Base-by-base conservation (phyloP, 2,113 vertebrate species). In the Myodes glareolus region DNA sequence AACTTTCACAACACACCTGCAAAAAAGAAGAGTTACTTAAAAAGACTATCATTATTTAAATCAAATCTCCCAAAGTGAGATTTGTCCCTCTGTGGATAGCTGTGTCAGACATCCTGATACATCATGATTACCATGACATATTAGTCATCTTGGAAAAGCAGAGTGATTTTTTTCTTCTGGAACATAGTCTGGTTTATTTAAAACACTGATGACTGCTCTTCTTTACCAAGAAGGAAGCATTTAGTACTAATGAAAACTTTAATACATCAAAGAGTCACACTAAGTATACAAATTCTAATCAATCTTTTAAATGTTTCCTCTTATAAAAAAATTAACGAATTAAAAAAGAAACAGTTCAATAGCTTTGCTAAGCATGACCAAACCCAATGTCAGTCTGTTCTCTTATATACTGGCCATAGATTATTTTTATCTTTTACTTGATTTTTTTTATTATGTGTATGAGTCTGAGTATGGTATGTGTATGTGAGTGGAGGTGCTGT, bases 1-100 rank as follows among this genome's bases (percentile, higher is more conserved):
- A 98, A 96, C 99, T 98, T 89, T 99, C 99, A 97, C 98, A 99
- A 94, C 99, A 99, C 21, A 99, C 98, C 99, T 99, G 97, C 1
- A 45, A 65, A 98, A 98, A 85, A 95, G 88, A 93, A 70, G 4
- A 17, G 92, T 58, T 91, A 94, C 92, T 92, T 94, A 73, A 96
- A 96, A 86, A 90, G 61, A 97, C 77, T 7, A 73, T 94, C 11
- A 19, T 76, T 50, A 95, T 42, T 95, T 86, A 93, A 77, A 78
- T 52, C 84, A 84, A 81, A 19, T 21, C 94, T 29, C 29, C 14
- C 63, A 50, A 92, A 19, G 12, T 21, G 25, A 92, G 65, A 8
- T 42, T 39, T 61, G 55, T 70, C 5, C 58, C 33, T 42, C 47
- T 91, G 78, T 13, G 84, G 17, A 47, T 77, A 31, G 73, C 13